Evolutionary conservation across 2,888 invertebrate species (phyloP).

Genomic region (Orthonevra nobilis): DNA sequence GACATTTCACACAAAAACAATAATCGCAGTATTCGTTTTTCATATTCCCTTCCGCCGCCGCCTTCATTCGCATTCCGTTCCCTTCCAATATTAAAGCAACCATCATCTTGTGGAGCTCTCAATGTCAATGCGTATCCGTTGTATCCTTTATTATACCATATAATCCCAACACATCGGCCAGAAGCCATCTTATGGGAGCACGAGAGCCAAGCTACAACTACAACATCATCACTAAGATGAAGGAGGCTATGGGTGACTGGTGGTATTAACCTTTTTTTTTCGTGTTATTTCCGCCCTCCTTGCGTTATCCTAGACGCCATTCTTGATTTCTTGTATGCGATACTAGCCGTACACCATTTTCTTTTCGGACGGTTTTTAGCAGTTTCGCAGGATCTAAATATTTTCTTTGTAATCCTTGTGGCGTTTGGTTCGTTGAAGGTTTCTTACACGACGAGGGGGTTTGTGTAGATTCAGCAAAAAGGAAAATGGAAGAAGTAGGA

Average conservation of each 20-base stretch:
- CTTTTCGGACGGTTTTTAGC: slow-evolving; percentile 47
- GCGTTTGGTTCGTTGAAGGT: slow-evolving; percentile 36
- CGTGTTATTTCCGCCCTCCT: background rate
- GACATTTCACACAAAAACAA: slow-evolving; percentile 56
- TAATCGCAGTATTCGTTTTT: slow-evolving; percentile 49
- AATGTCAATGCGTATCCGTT: slow-evolving; percentile 49
- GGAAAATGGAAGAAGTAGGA: slow-evolving; percentile 16
- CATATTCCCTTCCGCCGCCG: slow-evolving; percentile 1
- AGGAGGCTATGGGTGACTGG: slow-evolving; percentile 41
- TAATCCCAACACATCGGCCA: slow-evolving; percentile 55
- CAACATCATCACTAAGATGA: slow-evolving; percentile 16
- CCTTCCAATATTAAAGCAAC: slow-evolving; percentile 8
- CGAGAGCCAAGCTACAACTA: slow-evolving; percentile 23
- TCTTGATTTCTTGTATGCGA: slow-evolving; percentile 49
- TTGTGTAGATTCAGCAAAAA: background rate
- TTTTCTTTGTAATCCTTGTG: slow-evolving; percentile 43
- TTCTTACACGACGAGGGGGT: slow-evolving; percentile 37
- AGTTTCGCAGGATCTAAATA: slow-evolving; percentile 47
- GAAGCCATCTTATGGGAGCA: slow-evolving; percentile 38
- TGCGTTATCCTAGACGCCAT: slow-evolving; percentile 51
- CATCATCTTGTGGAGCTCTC: slow-evolving; percentile 37
- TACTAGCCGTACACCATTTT: slow-evolving; percentile 65
- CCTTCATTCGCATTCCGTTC: background rate
- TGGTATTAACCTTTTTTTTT: slow-evolving; percentile 33
- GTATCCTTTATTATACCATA: slow-evolving; percentile 54